These are phyloP conservation scores for Oxygymnocypris stewartii DNA, from an alignment of 2,113 vertebrate genomes.

Conservation along the genomic window DNA sequence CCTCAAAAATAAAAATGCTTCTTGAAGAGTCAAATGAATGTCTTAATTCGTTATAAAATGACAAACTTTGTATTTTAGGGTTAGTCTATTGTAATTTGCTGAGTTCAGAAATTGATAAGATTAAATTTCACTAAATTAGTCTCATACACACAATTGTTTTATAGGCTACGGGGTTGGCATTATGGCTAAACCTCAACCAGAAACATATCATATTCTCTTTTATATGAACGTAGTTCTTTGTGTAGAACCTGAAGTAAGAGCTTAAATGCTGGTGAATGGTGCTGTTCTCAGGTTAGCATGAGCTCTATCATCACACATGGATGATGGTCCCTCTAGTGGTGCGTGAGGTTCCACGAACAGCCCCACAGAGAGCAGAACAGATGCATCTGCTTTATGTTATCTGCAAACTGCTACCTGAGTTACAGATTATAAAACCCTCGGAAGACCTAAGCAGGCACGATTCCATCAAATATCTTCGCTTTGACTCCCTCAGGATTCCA, in stretches of 20 bases:
- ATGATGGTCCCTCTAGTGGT: constrained; percentile 72
- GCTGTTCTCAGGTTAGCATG: not conserved
- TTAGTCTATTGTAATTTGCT: not conserved
- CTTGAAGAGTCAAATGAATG: not conserved
- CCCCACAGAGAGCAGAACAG: not conserved
- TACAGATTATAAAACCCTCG: not conserved
- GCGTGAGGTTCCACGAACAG: not conserved
- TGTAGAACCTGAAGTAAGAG: not conserved
- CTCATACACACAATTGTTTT: not conserved
- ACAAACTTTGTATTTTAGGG: not conserved
- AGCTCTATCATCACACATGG: constrained; percentile 45
- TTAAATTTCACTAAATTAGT: not conserved
- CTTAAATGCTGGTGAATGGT: not conserved
- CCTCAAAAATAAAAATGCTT: not conserved
- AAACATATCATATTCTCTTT: not conserved
- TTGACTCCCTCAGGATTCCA: not conserved
- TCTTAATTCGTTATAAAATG: not conserved
- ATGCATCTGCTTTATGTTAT: not conserved
- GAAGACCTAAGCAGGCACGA: not conserved
- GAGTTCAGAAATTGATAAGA: not conserved
- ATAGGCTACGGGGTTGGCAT: not conserved
- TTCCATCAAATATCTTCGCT: not conserved
- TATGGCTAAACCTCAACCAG: not conserved
- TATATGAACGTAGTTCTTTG: not conserved
- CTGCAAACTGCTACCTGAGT: not conserved